Evolutionary conservation across 2,113 vertebrate genomes (phyloP), one percentile per base, ranked within the genome.

Genomic region (Tupaia chinensis): DNA sequence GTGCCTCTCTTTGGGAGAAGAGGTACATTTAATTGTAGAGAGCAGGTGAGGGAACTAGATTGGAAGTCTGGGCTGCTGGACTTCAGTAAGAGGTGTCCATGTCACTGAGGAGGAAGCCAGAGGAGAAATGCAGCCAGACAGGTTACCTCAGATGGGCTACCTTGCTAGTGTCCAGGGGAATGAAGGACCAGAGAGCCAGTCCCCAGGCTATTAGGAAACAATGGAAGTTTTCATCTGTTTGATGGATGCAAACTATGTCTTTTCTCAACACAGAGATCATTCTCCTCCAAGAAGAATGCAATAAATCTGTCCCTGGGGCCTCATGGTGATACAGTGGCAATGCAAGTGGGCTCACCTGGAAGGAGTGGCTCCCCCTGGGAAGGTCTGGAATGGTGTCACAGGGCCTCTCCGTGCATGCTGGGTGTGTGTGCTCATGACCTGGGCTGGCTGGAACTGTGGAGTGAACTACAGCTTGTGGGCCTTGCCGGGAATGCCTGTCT

Each of bases 21-120:
- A 6, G 16, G 1, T 2, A 5, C 34, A 25, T 27, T 70, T 53
- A 2, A 1, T 2, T 10, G 25, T 8, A 34, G 20, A 11, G 3
- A 54, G 9, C 53, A 23, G 69, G 4, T 0, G 1, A 53, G 25
- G 29, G 34, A 72, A 10, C 13, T 15, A 2, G 29, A 69, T 2
- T 20, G 12, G 68, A 69, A n/a, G 20, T 29, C 53, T 17, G 32
- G 16, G 10, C 54, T 11, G 1, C 15, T n/a, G 6, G 20, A 8
- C 25, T 63, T 9, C 74, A 29, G 3, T 9, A 9, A 15, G 20
- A 29, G 22, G 85, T 14, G 32, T 56, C n/a, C 1, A 7, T 1
- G 44, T 53, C 12, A 10, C 54, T 56, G 0, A 16, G 53, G 17
- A 63, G 8, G 3, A 60, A 73, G 32, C 29, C 27, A 3, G 14